Percentiles rank a stretch among this genome's conserved stretches.
phyloP scores from a whole-genome alignment of 2,113 vertebrate species.

The Pungitius pungitius region DNA sequence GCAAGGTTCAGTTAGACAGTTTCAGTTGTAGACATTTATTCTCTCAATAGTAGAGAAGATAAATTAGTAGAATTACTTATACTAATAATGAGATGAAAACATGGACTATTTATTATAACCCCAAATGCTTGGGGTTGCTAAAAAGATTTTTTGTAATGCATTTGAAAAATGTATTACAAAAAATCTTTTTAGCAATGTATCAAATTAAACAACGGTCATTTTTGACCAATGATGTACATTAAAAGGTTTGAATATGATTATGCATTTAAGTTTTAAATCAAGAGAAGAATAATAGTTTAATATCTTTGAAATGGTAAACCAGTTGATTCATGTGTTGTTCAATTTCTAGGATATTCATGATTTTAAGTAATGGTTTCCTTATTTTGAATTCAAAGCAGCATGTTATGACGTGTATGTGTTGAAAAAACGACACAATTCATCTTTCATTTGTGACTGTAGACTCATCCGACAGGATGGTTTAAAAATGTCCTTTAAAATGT shows the following conservation, averaged over 20 bases:
- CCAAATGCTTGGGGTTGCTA: too few relatives aligned
- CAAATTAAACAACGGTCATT: not conserved
- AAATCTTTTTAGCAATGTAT: too few relatives aligned
- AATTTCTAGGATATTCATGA: conserved; percentile 24
- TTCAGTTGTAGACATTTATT: not conserved
- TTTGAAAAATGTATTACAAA: not conserved
- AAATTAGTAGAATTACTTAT: not conserved
- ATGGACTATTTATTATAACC: not conserved
- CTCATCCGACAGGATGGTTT: conserved; percentile 60
- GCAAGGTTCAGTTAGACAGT: not conserved
- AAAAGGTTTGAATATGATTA: too few relatives aligned
- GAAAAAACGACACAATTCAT: conserved; percentile 43
- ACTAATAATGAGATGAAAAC: not conserved
- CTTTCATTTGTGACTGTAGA: conserved; percentile 44
- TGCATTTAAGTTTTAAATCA: not conserved
- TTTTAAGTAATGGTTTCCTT: conserved; percentile 60
- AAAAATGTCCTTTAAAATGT: conserved; percentile 52
- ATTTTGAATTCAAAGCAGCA: conserved; percentile 56
- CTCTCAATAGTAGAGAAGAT: not conserved
- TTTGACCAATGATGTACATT: not conserved
- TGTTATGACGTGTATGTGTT: conserved; percentile 48
- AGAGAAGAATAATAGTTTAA: conserved; percentile 5
- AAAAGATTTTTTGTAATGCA: too few relatives aligned
- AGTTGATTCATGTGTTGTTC: conserved; percentile 64
- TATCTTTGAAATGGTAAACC: conserved; percentile 44